These are phyloP conservation scores for Zosterops hypoxanthus DNA, from an alignment of 2,113 vertebrate species.

Conservation along the genomic window DNA sequence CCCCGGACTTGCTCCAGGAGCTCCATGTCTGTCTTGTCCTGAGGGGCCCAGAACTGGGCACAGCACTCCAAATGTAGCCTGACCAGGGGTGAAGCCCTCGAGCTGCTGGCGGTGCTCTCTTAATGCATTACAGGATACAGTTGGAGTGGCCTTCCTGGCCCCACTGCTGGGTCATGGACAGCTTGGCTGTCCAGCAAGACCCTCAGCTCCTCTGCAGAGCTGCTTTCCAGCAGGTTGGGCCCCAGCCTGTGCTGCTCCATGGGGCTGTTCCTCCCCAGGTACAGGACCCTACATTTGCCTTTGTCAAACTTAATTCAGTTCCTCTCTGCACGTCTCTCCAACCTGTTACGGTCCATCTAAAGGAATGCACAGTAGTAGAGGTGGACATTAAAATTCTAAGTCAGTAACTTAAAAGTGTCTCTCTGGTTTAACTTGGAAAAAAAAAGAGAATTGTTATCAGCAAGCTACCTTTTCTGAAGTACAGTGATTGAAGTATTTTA, in stretches of 20 bases:
- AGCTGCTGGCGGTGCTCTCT: neutral
- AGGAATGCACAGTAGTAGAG: neutral
- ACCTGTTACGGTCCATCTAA: neutral
- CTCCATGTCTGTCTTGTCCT: neutral
- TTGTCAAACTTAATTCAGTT: neutral
- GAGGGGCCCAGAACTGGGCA: neutral
- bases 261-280: neutral
- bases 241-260: neutral
- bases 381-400: neutral
- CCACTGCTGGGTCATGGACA: neutral
- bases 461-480: neutral
- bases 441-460: neutral
- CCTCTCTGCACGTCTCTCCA: neutral
- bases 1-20: neutral
- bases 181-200: neutral
- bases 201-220: neutral
- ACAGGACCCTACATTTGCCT: neutral
- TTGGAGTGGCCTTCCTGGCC: neutral
- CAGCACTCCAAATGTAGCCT: neutral
- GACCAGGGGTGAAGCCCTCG: neutral
- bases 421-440: neutral
- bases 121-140: neutral
- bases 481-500: neutral
- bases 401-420: neutral
- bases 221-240: fast-evolving